Base-by-base conservation (phyloP, 2,888 invertebrate species). In the Kryphioiulus occultus region DNA sequence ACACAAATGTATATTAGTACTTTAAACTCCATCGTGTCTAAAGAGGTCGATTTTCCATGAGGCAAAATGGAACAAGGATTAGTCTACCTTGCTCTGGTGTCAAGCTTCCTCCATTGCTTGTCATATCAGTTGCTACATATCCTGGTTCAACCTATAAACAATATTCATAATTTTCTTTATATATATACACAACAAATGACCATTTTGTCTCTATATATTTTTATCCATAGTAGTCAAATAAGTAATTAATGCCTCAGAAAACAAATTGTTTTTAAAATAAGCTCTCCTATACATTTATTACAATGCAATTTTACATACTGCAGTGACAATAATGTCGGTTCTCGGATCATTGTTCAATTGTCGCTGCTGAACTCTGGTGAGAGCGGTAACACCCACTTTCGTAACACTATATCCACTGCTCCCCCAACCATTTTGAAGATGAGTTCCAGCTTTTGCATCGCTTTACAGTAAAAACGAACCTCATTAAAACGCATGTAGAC, bases 61-160 rank as follows among this genome's bases (percentile, higher is more conserved):
- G n/a, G n/a, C n/a, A n/a, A n/a, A n/a, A n/a, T n/a, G n/a, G n/a
- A n/a, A n/a, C n/a, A 32, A 84, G 26, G 84, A 47, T 9, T 39
- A 32, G 5, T 22, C 87, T 90, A 91, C 92, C 93, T 91, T 93
- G 90, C 85, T 93, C 92, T 85, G 91, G 91, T 3, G 92, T 92
- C 87, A 92, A 91, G 1, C 89, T 88, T 53, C 93, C 96, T 90
- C 94, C 94, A 90, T 95, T 94, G 39, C 94, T 94, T 0, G 94
- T 93, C 96, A 96, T 95, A 90, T 96, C 96, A 0, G 96, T 96
- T 89, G 93, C 94, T 0, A 96, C 96, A 91, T 94, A 95, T 0
- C 96, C 96, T 0, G 96, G 96, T 91, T 95, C 95, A 1, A 95
- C 95, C 89, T 89, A 53, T 17, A 85, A 85, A 85, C 30, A 26